Conservation (phyloP, 2,888 invertebrate species). For the Oxycera nigricornis region DNA sequence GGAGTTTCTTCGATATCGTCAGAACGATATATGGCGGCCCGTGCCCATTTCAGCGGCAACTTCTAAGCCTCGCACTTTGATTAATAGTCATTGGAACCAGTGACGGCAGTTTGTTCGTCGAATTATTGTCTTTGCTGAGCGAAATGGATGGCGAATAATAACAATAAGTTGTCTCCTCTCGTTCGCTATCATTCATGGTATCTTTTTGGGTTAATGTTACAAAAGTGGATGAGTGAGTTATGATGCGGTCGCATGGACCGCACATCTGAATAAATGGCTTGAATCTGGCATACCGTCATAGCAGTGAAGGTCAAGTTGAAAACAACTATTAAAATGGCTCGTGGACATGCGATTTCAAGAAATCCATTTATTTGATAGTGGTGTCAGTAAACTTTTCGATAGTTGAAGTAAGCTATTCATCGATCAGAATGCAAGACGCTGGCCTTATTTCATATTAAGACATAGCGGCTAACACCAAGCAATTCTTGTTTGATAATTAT, state of each 20-base stretch:
- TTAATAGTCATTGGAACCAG: conserved; percentile 16
- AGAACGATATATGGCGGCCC: conserved; percentile 19
- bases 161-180: conserved; percentile 26
- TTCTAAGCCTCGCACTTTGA: conserved; percentile 21
- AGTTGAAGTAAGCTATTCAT: background rate
- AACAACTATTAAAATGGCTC: background rate
- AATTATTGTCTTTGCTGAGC: conserved; percentile 1
- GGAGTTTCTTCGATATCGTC: conserved; percentile 17
- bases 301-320: conserved; percentile 18
- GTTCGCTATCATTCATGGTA: background rate
- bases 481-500: too few species aligned
- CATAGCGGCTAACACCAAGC: background rate
- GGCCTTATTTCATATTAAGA: background rate
- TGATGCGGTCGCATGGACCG: background rate
- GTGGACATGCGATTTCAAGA: background rate
- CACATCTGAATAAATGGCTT: conserved; percentile 7
- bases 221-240: background rate
- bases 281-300: background rate
- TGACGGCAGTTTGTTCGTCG: conserved; percentile 25
- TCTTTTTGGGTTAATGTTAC: conserved; percentile 35
- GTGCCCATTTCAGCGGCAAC: conserved; percentile 30
- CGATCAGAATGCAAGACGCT: background rate
- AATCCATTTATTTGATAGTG: background rate
- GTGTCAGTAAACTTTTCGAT: background rate
- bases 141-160: conserved; percentile 5